Base-by-base conservation (phyloP, 2,797 vertebrate genomes). In the Danionella dracula region DNA sequence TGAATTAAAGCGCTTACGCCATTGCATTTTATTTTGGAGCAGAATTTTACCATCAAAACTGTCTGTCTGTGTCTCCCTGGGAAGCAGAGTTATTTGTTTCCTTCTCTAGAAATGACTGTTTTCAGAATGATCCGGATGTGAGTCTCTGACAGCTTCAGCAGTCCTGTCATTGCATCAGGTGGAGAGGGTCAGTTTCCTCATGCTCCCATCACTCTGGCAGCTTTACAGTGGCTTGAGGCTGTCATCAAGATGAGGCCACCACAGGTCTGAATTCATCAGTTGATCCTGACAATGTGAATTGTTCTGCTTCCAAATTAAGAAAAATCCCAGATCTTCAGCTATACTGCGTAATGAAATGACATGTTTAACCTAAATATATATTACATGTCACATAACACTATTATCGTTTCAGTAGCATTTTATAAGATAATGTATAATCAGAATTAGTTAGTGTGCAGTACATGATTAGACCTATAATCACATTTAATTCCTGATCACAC, bases 71-170 rank as follows among this genome's bases (percentile, higher is more conserved):
- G 44, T 34, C 55, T 50, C 48, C n/a, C 48, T 55, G 66, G 5
- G 51, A 57, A 29, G 29, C 35, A 19, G 45, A 62, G 15, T 48
- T 53, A 73, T 73, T 73, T 70, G 51, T 55, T 74, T 72, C 59
- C 49, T 67, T 46, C 23, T 45, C 37, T 70, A 42, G 41, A 71
- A 67, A 67, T 71, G 63, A 62, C 65, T 65, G 57, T 61, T 71
- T 64, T 53, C 46, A 42, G 49, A 31, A 31, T 54, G 57, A 20
- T 46, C 4, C 21, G 41, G 71, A 38, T 61, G 55, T 65, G 15
- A 44, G 38, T 61, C 23, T 69, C 45, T 69, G 62, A 72, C 51
- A 55, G 50, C 59, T 50, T 51, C 38, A 35, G 37, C 21, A 51
- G 15, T 46, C 53, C 40, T 65, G 64, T 44, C 63, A 61, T 40